A percentile compares a stretch with the other conserved stretches of the same genome.
Evolutionary conservation across 2,888 invertebrate genomes (phyloP).

Genomic region (Trissonchulus sp.): DNA sequence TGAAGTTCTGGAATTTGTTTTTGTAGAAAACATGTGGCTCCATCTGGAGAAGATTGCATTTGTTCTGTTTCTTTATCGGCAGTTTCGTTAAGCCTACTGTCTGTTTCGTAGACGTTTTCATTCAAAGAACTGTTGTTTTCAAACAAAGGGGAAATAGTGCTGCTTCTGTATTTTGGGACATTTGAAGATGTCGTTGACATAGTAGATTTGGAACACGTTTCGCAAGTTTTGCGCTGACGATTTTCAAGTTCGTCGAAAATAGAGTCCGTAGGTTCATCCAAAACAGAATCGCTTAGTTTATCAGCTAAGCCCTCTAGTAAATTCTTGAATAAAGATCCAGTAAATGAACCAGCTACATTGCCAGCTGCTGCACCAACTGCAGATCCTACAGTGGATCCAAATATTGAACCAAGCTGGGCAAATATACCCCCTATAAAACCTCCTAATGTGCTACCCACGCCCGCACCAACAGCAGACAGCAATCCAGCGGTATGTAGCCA

Average conservation of each 20-base stretch:
- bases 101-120: no score
- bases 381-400: not conserved
- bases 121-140: no score
- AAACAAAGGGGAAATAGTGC: no score
- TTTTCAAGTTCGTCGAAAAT: no score
- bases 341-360: not conserved
- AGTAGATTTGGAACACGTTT: no score
- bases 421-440: not conserved
- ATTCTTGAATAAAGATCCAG: not conserved
- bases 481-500: not conserved
- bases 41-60: not conserved
- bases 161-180: no score
- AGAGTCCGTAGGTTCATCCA: no score
- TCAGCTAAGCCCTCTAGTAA: not conserved
- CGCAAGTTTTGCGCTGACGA: no score
- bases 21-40: not conserved
- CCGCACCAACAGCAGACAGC: not conserved
- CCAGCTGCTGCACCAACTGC: not conserved
- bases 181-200: no score
- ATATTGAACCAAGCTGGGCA: not conserved
- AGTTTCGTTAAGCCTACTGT: no score
- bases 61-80: not conserved
- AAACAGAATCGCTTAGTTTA: no score
- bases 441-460: not conserved
- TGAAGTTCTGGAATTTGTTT: not conserved